Conservation (phyloP, 2,113 vertebrate genomes). For the Platichthys flesus region DNA sequence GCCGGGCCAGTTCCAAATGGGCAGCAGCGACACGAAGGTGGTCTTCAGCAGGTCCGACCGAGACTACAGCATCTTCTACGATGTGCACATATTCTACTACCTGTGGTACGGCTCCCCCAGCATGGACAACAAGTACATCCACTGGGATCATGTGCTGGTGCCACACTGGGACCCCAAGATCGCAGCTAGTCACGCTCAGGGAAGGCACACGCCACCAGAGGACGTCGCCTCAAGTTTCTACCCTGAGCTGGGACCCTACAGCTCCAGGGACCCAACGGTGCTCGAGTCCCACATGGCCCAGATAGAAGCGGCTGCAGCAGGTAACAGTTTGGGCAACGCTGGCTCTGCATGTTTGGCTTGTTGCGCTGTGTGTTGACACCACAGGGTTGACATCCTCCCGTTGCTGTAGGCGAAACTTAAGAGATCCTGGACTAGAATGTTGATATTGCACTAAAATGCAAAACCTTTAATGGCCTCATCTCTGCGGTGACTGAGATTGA, state of each 20-base stretch:
- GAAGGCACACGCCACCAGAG: conserved; percentile 87
- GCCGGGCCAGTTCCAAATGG: conserved; percentile 68
- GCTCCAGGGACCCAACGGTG: conserved; percentile 87
- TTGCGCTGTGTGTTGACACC: too few species aligned
- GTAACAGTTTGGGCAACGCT: conserved; percentile 66
- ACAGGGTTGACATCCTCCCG: too few species aligned
- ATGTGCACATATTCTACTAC: conserved; percentile 92
- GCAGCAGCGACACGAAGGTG: conserved; percentile 82
- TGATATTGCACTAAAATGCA: too few species aligned
- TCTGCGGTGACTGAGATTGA: too few species aligned
- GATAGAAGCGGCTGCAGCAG: conserved; percentile 87
- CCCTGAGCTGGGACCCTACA: conserved; percentile 90
- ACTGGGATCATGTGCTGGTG: conserved; percentile 92
- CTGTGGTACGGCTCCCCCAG: conserved; percentile 89
- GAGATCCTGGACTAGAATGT: too few species aligned
- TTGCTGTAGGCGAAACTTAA: too few species aligned
- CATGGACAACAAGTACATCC: conserved; percentile 84
- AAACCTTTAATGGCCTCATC: too few species aligned
- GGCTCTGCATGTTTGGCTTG: too few species aligned
- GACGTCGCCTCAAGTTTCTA: conserved; percentile 90
- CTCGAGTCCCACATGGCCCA: conserved; percentile 88
- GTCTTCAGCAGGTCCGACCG: conserved; percentile 79
- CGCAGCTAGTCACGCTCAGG: conserved; percentile 89
- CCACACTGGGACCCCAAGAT: conserved; percentile 95
- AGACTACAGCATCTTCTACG: conserved; percentile 85